These are phyloP conservation scores for Leucozona laternaria DNA, from an alignment of 2,888 invertebrate species.

Conservation along the genomic window DNA sequence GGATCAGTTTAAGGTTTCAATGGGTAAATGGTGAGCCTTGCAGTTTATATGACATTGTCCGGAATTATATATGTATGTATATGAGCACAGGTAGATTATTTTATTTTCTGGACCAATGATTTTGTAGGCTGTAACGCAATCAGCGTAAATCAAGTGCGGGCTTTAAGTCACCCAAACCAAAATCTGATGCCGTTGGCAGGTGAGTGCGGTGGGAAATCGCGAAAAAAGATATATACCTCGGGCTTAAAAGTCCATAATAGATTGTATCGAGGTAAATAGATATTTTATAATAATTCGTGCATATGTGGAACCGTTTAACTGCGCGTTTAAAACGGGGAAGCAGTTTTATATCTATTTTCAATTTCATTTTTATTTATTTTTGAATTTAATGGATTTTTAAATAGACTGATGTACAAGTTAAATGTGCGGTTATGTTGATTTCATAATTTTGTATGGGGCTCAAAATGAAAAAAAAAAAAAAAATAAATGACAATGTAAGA, in stretches of 20 bases:
- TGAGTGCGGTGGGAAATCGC: conserved; percentile 23
- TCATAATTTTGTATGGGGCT: not conserved
- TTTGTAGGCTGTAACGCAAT: conserved; percentile 72
- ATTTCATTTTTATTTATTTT: conserved; percentile 16
- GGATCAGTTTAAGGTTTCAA: conserved; percentile 68
- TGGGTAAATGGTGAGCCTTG: conserved; percentile 57
- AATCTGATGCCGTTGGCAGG: conserved; percentile 46
- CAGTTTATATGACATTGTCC: conserved; percentile 70
- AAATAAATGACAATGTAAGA: too few relatives aligned
- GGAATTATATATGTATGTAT: conserved; percentile 45
- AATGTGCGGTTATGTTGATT: not conserved
- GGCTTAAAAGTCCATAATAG: conserved; percentile 50
- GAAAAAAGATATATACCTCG: conserved; percentile 17
- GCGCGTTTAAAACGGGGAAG: conserved; percentile 38
- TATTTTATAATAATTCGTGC: conserved; percentile 43
- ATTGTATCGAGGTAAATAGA: conserved; percentile 49
- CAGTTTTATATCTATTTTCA: conserved; percentile 21
- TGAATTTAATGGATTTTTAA: conserved; percentile 67
- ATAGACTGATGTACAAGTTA: conserved; percentile 27
- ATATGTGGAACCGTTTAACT: conserved; percentile 33
- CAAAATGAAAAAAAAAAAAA: not conserved
- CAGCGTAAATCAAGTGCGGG: conserved; percentile 74
- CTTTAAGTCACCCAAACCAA: conserved; percentile 70
- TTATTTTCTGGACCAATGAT: conserved; percentile 50
- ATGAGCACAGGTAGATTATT: conserved; percentile 59